Evolutionary conservation across 37 sponge, comb jelly and placozoan species (phyloP), one percentile per base, ranked within the genome.

Genomic region (Chondrilla cf. caribensis): DNA sequence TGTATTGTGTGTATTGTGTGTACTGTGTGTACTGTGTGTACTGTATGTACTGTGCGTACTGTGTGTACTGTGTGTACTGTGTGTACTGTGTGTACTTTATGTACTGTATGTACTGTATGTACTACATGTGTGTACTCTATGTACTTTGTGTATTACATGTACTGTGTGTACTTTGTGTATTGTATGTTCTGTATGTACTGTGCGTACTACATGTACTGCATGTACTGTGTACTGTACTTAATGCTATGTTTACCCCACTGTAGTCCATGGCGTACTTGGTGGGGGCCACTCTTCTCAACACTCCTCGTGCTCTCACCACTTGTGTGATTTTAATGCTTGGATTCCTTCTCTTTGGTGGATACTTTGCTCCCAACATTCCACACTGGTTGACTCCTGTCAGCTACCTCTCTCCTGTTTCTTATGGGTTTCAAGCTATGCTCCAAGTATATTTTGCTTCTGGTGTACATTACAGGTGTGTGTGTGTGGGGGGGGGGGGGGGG

Each of bases 341-440:
- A 3, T 79, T 37, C 28, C 85, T 94, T 92, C 62, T 94, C 39
- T 39, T 88, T 14, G 95, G 89, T 36, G 95, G 95, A 9, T 94
- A 88, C 71, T 94, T 88, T 80, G 89, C 82, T 11, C 54, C 67
- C 29, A 51, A 29, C 15, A 58, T 94, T 4, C 89, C 92, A 0
- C 28, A 40, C 24, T 91, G 92, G 95, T 76, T 94, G 14, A 29
- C 38, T 0, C 88, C 86, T 86, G 51, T 79, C 2, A 35, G 84
- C 58, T 88, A 91, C 68, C 40, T 88, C 3, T 94, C 95, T 18
- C 65, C 80, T 18, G 73, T 94, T 17, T 82, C 80, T 0, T 94
- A 88, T 79, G 28, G 54, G 28, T 94, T 59, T 79, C 79, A 86
- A 19, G 85, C 87, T 24, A 19, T 73, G 0, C 59, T 91, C 32